Evolutionary conservation across 1,140 invertebrate species (phyloP), one percentile per base, ranked within the genome.

Genomic region (Listronotus bonariensis): DNA sequence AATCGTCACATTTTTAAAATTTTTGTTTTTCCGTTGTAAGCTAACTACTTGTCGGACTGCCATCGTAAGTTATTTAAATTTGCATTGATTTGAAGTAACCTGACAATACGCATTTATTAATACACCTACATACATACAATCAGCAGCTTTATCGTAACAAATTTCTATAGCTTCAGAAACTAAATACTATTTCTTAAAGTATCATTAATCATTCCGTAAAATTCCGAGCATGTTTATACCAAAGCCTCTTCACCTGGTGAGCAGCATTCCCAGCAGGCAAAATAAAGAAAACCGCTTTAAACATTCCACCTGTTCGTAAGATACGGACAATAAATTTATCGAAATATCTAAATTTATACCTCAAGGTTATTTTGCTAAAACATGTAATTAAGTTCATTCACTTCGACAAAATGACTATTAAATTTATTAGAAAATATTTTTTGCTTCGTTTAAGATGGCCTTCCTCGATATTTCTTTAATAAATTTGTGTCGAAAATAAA

Each of bases 271-370:
- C 14, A 53, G 31, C 15, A 20, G 15, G 6, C 51, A 10, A 46
- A 46, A 46, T 46, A 17, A 46, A 46, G 6, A 46, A 46, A 46
- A 11, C 15, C 15, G 20, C 11, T 36, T 36, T 20, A 20, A 46
- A 17, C 43, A 31, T 51, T 51, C 48, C 48, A 51, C 48, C 48
- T 51, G 48, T 51, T 51, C 26, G 31, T 51, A 26, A 31, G 48
- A 51, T 51, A 51, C 48, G 31, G n/a, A 51, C 31, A 51, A 51
- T 32, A 51, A 51, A 51, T 51, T 51, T 51, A 51, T 51, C 48
- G 48, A 51, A 51, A 46, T 26, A 51, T 51, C 48, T 51, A 20
- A 31, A 51, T 26, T 51, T 51, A 32, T 31, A 14, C 26, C 48
- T 51, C 48, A 51, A 51, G 48, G 48, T 51, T 51, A 12, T 51